phyloP scores from a whole-genome alignment of 2,888 invertebrate species.

The Diachrysia chrysitis region DNA sequence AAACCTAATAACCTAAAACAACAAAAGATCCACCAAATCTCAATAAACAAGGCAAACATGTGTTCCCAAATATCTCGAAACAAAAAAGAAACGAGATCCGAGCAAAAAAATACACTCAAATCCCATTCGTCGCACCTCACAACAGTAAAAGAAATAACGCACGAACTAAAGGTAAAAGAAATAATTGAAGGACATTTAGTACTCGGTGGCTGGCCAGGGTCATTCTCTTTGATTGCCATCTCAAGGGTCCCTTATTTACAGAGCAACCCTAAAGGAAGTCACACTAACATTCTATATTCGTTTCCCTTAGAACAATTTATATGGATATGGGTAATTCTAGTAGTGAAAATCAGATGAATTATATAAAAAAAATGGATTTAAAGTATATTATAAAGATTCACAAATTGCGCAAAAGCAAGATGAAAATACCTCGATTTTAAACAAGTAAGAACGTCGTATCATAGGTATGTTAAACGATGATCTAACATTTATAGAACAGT shows the following conservation, averaged over 20 bases:
- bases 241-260: conserved; percentile 57
- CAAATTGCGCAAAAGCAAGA: too few relatives aligned
- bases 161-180: conserved; percentile 53
- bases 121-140: conserved; percentile 38
- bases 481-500: too few relatives aligned
- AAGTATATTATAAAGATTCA: too few relatives aligned
- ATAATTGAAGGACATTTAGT: conserved; percentile 59
- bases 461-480: too few relatives aligned
- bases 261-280: conserved; percentile 56
- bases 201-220: conserved; percentile 51
- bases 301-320: neutral
- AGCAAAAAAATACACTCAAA: conserved; percentile 50
- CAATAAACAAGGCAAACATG: conserved; percentile 22
- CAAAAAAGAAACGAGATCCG: conserved; percentile 33
- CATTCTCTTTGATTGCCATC: conserved; percentile 58
- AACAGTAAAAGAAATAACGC: conserved; percentile 40
- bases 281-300: conserved; percentile 57
- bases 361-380: too few relatives aligned
- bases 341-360: too few relatives aligned
- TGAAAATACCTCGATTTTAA: too few relatives aligned
- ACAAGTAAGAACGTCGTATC: too few relatives aligned
- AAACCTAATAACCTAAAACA: neutral
- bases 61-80: conserved; percentile 29
- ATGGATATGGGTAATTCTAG: neutral
- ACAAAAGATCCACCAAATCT: neutral